phyloP scores from a whole-genome alignment of 2,113 vertebrate species.

The Chroicocephalus ridibundus region DNA sequence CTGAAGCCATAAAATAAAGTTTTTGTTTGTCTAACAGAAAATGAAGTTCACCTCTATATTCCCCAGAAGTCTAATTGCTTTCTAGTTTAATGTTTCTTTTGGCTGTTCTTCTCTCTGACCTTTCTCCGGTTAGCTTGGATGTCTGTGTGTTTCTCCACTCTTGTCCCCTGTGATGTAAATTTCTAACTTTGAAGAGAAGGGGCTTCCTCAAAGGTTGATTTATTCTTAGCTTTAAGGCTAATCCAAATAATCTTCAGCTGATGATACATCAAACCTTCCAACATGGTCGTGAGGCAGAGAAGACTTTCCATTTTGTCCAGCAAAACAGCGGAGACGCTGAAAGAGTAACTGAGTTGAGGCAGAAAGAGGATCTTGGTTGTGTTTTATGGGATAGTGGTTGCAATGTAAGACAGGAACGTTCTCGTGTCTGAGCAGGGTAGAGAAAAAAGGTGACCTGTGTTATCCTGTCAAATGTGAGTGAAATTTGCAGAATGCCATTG shows the following conservation, averaged over 20 bases:
- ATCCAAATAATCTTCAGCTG: not conserved
- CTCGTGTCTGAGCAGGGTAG: not conserved
- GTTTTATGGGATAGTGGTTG: not conserved
- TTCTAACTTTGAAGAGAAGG: not conserved
- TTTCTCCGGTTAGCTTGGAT: not conserved
- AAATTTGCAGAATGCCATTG: not conserved
- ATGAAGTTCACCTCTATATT: not conserved
- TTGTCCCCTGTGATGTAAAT: not conserved
- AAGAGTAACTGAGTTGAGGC: not conserved
- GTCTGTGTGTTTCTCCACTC: not conserved
- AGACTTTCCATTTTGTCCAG: not conserved
- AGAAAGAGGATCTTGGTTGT: not conserved
- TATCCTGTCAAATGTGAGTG: not conserved
- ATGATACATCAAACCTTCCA: not conserved
- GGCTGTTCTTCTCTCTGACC: not conserved
- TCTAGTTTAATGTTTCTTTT: not conserved
- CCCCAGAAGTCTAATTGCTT: not conserved
- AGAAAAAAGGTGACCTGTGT: not conserved
- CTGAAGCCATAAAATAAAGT: not conserved
- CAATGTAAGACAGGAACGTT: not conserved
- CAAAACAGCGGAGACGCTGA: not conserved
- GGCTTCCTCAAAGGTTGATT: not conserved
- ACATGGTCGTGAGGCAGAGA: not conserved
- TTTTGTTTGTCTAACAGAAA: not conserved
- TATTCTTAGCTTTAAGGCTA: not conserved